Conservation (phyloP, 2,888 invertebrate species). For the Drosophila basisetae region DNA sequence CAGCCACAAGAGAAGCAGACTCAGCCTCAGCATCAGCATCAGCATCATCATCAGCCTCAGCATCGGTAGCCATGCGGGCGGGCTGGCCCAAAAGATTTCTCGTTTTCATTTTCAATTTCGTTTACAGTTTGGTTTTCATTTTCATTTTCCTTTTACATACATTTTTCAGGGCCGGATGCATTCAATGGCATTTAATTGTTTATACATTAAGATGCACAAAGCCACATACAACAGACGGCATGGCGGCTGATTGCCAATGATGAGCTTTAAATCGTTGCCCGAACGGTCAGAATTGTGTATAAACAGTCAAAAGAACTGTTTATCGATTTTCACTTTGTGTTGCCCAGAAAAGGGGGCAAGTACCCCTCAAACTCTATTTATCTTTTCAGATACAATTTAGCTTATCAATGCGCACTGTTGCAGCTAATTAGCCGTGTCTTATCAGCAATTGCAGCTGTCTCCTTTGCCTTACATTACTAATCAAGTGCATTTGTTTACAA, state of each 20-base stretch:
- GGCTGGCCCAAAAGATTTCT: constrained; percentile 13
- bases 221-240: constrained; percentile 30
- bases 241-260: constrained; percentile 33
- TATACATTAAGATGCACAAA: constrained; percentile 50
- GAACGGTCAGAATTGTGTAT: not conserved
- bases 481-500: constrained; percentile 70
- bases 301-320: not conserved
- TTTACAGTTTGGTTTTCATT: constrained; percentile 30
- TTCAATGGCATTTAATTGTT: constrained; percentile 63
- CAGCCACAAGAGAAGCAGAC: constrained; percentile 4
- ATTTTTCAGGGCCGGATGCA: constrained; percentile 63
- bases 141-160: constrained; percentile 36
- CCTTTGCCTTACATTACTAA: constrained; percentile 63
- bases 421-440: constrained; percentile 74
- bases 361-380: constrained; percentile 27
- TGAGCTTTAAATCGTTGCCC: not conserved
- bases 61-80: constrained; percentile 59
- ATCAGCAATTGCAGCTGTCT: constrained; percentile 66
- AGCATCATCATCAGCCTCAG: no score
- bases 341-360: not conserved
- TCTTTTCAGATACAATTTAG: constrained; percentile 41
- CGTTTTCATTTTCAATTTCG: constrained; percentile 38
- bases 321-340: not conserved
- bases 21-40: not conserved
- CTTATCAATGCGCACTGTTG: constrained; percentile 56